Evolutionary conservation across 2,888 invertebrate genomes (phyloP), one percentile per base, ranked within the genome.

Genomic region (Agrilus cyanescens): DNA sequence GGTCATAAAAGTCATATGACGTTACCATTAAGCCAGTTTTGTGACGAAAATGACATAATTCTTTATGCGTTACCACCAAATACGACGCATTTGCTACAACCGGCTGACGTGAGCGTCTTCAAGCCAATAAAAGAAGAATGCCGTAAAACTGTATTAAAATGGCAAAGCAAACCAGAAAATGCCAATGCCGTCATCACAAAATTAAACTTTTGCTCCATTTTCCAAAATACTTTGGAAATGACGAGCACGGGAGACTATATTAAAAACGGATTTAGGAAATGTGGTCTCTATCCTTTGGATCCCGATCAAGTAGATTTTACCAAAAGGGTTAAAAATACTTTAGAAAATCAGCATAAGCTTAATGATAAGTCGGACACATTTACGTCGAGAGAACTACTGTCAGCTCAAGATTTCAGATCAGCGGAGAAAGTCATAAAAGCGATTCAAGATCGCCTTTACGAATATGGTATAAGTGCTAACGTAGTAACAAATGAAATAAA

Each of bases 1-100:
- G 56, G 53, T 5, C 56, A 55, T 38, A 52, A 48, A 42, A 49
- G 49, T n/a, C 56, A 56, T 35, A 37, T 51, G 15, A 52, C 43
- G 16, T 29, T 52, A 30, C 40, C 48, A 30, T 20, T 52, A 5
- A 44, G 46, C 32, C 38, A 53, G 15, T 53, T 50, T 32, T 55
- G 53, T 5, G 30, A 33, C 13, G 32, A 36, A 35, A 43, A 43
- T 30, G 32, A 29, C 5, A 39, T 43, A 12, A 39, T 43, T 5
- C 39, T 43, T 2, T 43, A 43, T 39, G 44, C 44, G 12, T 34
- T 44, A 6, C 44, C 37, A 7, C 40, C 44, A n/a, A 43, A 43
- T 16, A 32, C 43, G 2, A 43, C 43, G 54, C 42, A 54, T 25
- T 32, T 43, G 8, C 20, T 43, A 4, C 43, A 43, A 34, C 53